Base-by-base conservation (phyloP, 2,113 vertebrate genomes). In the Danionella cerebrum region DNA sequence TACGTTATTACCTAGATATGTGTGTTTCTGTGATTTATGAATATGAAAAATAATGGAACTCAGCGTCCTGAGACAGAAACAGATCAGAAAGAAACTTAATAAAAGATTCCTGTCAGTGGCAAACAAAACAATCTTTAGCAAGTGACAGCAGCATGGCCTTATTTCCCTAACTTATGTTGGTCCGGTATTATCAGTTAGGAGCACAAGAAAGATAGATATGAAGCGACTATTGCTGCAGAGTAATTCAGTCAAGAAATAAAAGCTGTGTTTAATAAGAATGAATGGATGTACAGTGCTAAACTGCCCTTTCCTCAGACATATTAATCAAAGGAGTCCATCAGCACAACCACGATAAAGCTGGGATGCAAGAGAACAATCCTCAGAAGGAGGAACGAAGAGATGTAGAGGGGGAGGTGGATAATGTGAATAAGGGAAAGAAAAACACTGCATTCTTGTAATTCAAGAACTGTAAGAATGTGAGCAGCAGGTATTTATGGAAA, bases 401-500 rank as follows among this genome's bases (percentile, higher is more conserved):
- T 19, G 57, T 2, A 7, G 58, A 60, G 58, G 25, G 21, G 39
- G 57, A 21, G 39, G 16, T 44, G 25, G 58, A 60, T 42, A 60
- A 44, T 44, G 27, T 64, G 29, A 48, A 63, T 24, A 48, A 44
- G 52, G 47, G 27, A 22, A 6, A 58, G 9, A 14, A 55, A 52
- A 55, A 19, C 12, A 13, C 29, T 58, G 53, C 53, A 65, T 35
- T 18, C 41, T 59, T 33, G 13, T 42, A 72, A 72, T 59, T 57
- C 31, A 50, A 69, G 66, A 53, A 39, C 67, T 58, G 44, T 48
- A 69, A 71, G 57, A 39, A 71, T 67, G 72, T 63, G 74, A 42
- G 74, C 57, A 18, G 60, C 69, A 52, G 74, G 76, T 80, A 73
- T 78, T 82, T 78, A 79, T 76, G 70, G 71, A 73, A 72, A 67